These are phyloP conservation scores for Rhinatrema bivittatum DNA, from an alignment of 2,797 vertebrate genomes.

Conservation along the genomic window DNA sequence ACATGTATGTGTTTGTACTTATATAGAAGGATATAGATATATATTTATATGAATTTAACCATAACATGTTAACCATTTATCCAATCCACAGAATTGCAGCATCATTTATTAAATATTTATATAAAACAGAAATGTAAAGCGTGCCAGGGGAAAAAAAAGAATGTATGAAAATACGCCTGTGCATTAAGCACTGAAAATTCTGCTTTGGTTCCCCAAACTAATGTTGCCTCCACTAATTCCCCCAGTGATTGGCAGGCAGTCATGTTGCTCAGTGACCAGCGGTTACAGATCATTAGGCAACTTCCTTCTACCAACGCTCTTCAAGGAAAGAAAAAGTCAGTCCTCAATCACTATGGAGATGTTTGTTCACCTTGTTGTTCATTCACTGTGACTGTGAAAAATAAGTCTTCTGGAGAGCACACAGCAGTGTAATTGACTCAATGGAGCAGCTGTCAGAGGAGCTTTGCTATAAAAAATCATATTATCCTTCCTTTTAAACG, in stretches of 20 bases:
- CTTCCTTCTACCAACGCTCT: constrained; percentile 20
- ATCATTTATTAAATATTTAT: too few relatives aligned
- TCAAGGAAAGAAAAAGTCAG: constrained; percentile 25
- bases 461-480: constrained; percentile 38
- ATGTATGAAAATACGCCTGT: too few relatives aligned
- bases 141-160: too few relatives aligned
- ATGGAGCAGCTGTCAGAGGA: constrained; percentile 31
- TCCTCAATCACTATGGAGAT: constrained; percentile 24
- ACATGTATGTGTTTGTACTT: too few relatives aligned
- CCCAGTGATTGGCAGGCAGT: constrained; percentile 1
- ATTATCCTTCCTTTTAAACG: constrained; percentile 44
- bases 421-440: constrained; percentile 37
- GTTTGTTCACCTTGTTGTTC: constrained; percentile 26
- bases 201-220: too few relatives aligned
- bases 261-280: constrained; percentile 13
- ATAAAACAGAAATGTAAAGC: too few relatives aligned
- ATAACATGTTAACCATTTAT: too few relatives aligned
- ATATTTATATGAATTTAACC: too few relatives aligned
- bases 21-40: too few relatives aligned
- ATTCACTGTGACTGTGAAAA: constrained; percentile 35
- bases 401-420: constrained; percentile 21
- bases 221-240: constrained; percentile 10
- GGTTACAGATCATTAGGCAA: constrained; percentile 25
- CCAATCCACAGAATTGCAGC: too few relatives aligned
- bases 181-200: too few relatives aligned